Conservation (phyloP, 1,140 invertebrate genomes). For the Maniola jurtina region DNA sequence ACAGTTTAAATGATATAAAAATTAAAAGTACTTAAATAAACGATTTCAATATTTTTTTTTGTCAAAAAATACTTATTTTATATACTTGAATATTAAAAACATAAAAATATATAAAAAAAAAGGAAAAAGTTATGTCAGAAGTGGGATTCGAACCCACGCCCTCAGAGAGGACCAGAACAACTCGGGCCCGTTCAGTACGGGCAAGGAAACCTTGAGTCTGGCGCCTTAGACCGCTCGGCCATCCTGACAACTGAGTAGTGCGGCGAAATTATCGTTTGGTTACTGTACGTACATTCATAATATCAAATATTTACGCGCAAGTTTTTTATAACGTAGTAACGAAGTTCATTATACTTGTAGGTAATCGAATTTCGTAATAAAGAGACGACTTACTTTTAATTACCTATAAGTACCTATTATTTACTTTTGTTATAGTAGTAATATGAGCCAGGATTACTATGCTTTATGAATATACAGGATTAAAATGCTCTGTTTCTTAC, state of each 20-base stretch:
- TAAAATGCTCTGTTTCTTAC: too few relatives aligned
- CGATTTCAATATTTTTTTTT: too few relatives aligned
- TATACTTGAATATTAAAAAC: background rate
- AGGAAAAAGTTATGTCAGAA: slow-evolving; percentile 83
- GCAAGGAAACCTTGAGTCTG: slow-evolving; percentile 81
- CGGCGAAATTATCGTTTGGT: slow-evolving; percentile 14
- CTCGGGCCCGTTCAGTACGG: slow-evolving; percentile 54
- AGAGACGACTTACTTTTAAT: too few relatives aligned
- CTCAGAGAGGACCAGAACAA: slow-evolving; percentile 89
- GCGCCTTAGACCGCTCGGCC: slow-evolving; percentile 86
- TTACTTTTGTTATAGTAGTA: too few relatives aligned
- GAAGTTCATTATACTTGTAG: background rate
- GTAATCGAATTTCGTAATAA: background rate
- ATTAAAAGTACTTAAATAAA: too few relatives aligned
- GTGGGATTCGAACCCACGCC: slow-evolving; percentile 94
- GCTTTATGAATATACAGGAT: too few relatives aligned
- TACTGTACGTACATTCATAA: background rate
- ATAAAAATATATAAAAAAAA: slow-evolving; percentile 8
- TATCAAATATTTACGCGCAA: background rate
- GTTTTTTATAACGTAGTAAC: background rate
- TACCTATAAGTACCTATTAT: too few relatives aligned
- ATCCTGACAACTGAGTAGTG: slow-evolving; percentile 75
- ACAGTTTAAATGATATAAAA: too few relatives aligned
- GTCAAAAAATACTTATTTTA: too few relatives aligned
- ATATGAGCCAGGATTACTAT: too few relatives aligned